Base-by-base conservation (phyloP, 2,888 invertebrate genomes). In the Trissoscelio sp. region DNA sequence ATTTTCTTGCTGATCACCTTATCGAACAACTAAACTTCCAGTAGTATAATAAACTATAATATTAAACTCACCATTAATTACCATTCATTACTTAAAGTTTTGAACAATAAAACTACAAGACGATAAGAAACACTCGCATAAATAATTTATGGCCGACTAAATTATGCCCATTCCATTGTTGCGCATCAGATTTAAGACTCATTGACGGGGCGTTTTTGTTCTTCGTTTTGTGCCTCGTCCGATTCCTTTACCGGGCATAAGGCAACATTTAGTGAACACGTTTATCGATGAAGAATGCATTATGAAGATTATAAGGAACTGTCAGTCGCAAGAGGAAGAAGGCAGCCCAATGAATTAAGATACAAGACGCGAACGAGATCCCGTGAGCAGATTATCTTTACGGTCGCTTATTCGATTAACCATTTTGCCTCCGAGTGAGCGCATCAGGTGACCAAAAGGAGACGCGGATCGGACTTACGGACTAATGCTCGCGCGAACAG, bases 321-420 rank as follows among this genome's bases (percentile, higher is more conserved):
- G 84, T 84, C 84, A 83, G 79, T 82, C 75, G 74, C 64, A 20
- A 31, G 60, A 66, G 64, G 72, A 82, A 57, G 77, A 72, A 73
- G 79, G 39, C 74, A 60, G 42, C 34, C 75, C 48, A 60, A 72
- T 81, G 83, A 77, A 83, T 82, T 83, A 82, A 82, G 82, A 83
- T 79, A 81, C 82, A 77, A 77, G 82, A 69, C 57, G 57, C 69
- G 81, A 66, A 73, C 48, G 79, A 83, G 85, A 86, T 85, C 75
- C 60, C 55, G 58, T 24, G 58, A 67, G 72, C 42, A 81, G 85
- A 86, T 86, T 85, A 84, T 81, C 81, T 79, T 70, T 70, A 73
- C 77, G 74, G 70, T 82, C 73, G 81, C 80, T 84, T 83, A 82
- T 84, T 83, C 82, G 83, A 84, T 84, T 84, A 83, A 78, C 79